These are phyloP conservation scores for Sparidentex hasta DNA, from an alignment of 2,797 vertebrate genomes.

Conservation along the genomic window DNA sequence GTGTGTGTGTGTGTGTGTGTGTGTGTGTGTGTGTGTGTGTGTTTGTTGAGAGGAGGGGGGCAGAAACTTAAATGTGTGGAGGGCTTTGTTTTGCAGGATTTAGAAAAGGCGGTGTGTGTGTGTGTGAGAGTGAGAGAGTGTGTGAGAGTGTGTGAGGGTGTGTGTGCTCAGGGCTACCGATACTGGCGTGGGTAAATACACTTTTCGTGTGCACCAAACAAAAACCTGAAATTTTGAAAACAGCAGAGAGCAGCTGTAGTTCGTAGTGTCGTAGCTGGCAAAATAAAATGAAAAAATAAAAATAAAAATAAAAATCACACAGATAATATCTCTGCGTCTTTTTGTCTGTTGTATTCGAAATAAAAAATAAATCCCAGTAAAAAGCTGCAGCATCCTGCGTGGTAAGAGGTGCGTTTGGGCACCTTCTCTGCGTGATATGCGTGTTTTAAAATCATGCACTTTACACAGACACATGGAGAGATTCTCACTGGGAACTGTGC, in stretches of 20 bases:
- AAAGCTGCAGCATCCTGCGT: not conserved
- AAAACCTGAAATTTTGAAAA: slow-evolving; percentile 6
- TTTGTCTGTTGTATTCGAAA: not conserved
- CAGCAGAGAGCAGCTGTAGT: not conserved
- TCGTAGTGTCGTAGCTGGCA: not conserved
- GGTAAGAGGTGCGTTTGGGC: not conserved
- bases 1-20: not conserved
- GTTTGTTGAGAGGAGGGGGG: not conserved
- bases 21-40: too few relatives aligned
- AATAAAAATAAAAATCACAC: too few relatives aligned
- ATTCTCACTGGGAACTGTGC: slow-evolving; percentile 6
- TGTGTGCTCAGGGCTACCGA: slow-evolving; percentile 18
- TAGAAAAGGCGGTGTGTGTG: slow-evolving; percentile 6
- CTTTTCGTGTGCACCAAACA: slow-evolving; percentile 10
- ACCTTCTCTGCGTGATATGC: not conserved
- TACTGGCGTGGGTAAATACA: slow-evolving; percentile 23
- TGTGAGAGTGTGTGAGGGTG: slow-evolving; percentile 23
- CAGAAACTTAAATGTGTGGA: slow-evolving; percentile 22
- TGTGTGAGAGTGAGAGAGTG: slow-evolving; percentile 17
- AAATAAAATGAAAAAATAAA: not conserved
- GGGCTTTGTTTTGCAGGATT: slow-evolving; percentile 33
- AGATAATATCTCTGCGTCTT: not conserved
- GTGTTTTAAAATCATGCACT: not conserved
- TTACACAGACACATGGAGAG: not conserved
- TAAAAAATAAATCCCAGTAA: not conserved